A percentile compares a stretch with the other conserved stretches of the same genome.
These are phyloP conservation scores for Lysandra bellargus DNA, from an alignment of 2,888 invertebrate genomes.

Conservation along the genomic window DNA sequence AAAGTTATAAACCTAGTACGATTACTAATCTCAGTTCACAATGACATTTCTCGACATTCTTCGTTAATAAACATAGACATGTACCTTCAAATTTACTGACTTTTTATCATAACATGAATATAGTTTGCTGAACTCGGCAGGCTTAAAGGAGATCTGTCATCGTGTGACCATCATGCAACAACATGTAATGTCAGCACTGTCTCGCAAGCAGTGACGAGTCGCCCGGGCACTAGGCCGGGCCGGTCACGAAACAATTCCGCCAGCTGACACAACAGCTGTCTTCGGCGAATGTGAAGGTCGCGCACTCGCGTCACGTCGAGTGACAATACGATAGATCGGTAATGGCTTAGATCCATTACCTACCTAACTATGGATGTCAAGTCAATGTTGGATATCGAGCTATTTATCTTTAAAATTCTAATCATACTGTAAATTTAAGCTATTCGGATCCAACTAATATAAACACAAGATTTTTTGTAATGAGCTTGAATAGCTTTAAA, in stretches of 20 bases:
- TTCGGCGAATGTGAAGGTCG: constrained; percentile 15
- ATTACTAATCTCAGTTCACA: not conserved
- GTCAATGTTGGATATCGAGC: no score
- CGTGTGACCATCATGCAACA: not conserved
- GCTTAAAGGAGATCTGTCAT: not conserved
- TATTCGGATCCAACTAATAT: no score
- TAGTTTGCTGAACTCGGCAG: not conserved
- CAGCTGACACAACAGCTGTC: not conserved
- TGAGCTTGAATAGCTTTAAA: no score
- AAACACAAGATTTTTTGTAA: no score
- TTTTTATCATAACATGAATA: not conserved
- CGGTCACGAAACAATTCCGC: not conserved
- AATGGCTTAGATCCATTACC: no score
- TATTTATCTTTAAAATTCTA: no score
- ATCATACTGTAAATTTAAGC: no score
- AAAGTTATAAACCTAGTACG: not conserved
- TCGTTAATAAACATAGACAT: no score
- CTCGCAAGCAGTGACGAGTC: not conserved
- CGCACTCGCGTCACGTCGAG: not conserved
- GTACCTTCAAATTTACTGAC: not conserved
- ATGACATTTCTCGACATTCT: no score
- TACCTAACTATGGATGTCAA: no score
- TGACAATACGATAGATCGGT: not conserved
- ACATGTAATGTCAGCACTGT: not conserved
- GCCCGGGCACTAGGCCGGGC: not conserved